A percentile compares a stretch with the other conserved stretches of the same genome.
These are phyloP conservation scores for Hoplodrina ambigua DNA, from an alignment of 2,888 invertebrate species.

Conservation along the genomic window DNA sequence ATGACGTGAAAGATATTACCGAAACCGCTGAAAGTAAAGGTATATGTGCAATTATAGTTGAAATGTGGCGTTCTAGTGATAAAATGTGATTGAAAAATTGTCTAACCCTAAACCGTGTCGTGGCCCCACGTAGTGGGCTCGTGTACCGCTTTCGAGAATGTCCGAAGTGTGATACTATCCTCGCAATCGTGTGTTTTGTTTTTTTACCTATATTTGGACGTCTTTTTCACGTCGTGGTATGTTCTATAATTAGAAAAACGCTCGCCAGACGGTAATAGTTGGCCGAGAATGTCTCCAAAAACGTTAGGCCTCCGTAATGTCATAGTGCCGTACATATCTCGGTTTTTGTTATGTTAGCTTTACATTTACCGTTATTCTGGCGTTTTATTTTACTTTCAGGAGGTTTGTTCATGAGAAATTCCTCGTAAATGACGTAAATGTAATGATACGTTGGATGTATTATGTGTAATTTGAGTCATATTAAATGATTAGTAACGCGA, in stretches of 20 bases:
- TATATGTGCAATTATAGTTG: conserved; percentile 86
- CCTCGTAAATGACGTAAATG: conserved; percentile 66
- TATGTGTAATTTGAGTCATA: conserved; percentile 69
- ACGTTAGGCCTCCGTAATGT: conserved; percentile 71
- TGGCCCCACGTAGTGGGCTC: conserved; percentile 89
- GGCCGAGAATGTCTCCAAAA: conserved; percentile 79
- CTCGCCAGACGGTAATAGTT: conserved; percentile 82
- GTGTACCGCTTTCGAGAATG: conserved; percentile 87
- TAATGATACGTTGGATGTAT: conserved; percentile 64
- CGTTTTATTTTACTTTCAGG: conserved; percentile 54
- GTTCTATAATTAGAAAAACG: conserved; percentile 88
- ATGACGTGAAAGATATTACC: conserved; percentile 89
- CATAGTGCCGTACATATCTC: conserved; percentile 66
- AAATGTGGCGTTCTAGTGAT: conserved; percentile 86
- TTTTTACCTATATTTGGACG: conserved; percentile 87
- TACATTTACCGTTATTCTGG: conserved; percentile 59
- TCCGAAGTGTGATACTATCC: conserved; percentile 83
- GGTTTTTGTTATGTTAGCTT: conserved; percentile 64
- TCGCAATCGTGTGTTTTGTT: conserved; percentile 85
- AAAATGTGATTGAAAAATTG: conserved; percentile 86
- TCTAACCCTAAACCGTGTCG: conserved; percentile 90
- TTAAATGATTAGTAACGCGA: conserved; percentile 64
- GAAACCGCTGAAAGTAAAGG: conserved; percentile 90
- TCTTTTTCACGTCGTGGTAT: conserved; percentile 88
- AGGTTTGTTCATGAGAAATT: conserved; percentile 53